Conservation (phyloP, 2,888 invertebrate genomes). For the Lucinisca nassula region DNA sequence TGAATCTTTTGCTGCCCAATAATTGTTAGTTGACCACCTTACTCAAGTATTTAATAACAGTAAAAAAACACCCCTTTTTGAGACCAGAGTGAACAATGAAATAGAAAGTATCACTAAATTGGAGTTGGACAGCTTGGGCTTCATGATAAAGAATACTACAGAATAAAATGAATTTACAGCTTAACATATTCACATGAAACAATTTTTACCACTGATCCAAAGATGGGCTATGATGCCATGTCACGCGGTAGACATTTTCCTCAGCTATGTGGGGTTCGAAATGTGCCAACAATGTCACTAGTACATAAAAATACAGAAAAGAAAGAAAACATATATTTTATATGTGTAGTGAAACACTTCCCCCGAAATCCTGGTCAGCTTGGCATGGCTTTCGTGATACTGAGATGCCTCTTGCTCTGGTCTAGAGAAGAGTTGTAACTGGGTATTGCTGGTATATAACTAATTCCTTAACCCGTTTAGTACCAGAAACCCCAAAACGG, state of each 20-base stretch:
- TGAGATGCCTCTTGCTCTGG: no score
- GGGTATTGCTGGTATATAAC: no score
- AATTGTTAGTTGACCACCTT: no score
- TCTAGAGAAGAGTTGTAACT: no score
- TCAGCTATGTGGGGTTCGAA: neutral
- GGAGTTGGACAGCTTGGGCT: slow-evolving; percentile 1
- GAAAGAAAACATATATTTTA: slow-evolving; percentile 63
- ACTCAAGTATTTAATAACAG: no score
- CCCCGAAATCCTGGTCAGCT: neutral
- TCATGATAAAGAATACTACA: neutral
- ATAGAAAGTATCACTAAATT: neutral
- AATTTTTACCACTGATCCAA: slow-evolving; percentile 72
- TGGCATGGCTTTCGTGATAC: no score
- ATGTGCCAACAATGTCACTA: slow-evolving; percentile 61
- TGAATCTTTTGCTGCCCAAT: no score
- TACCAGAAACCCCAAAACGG: no score
- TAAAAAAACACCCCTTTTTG: no score
- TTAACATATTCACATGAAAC: slow-evolving; percentile 54
- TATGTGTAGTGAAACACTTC: slow-evolving; percentile 6
- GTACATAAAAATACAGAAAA: slow-evolving; percentile 75
- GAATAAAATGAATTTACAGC: slow-evolving; percentile 12
- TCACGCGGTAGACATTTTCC: neutral
- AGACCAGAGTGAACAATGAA: neutral
- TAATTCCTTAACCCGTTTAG: no score
- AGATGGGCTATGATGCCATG: slow-evolving; percentile 8